Percentiles rank a stretch among this genome's conserved stretches.
Conservation (phyloP, 2,888 invertebrate genomes). For the Osmoderma eremita region DNA sequence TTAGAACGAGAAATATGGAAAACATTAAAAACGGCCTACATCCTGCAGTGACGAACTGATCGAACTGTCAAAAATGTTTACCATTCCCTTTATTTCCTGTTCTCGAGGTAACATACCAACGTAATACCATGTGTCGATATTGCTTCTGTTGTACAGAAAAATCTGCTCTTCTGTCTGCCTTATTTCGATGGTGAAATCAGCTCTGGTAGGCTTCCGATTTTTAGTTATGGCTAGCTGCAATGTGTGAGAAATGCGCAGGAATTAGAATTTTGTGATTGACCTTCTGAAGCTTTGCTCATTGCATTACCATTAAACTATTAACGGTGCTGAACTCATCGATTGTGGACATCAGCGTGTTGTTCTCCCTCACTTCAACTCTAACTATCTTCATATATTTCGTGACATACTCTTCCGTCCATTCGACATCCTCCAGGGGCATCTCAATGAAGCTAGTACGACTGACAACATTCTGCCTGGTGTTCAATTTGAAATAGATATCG, state of each 20-base stretch:
- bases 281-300: too few species aligned
- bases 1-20: too few species aligned
- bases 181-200: slow-evolving; percentile 26
- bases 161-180: neutral
- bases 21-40: too few species aligned
- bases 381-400: slow-evolving; percentile 24
- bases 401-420: slow-evolving; percentile 2
- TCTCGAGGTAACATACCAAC: slow-evolving; percentile 17
- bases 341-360: neutral
- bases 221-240: slow-evolving; percentile 39
- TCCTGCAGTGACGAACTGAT: too few species aligned
- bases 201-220: slow-evolving; percentile 22
- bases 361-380: slow-evolving; percentile 8
- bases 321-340: neutral
- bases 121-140: slow-evolving; percentile 14
- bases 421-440: neutral
- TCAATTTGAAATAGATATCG: slow-evolving; percentile 2
- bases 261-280: too few species aligned
- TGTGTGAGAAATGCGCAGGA: too few species aligned
- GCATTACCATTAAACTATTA: slow-evolving; percentile 11
- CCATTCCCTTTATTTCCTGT: neutral
- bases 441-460: neutral
- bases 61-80: neutral
- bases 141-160: neutral
- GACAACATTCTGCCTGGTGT: neutral